Base-by-base conservation (phyloP, 1,140 invertebrate genomes). In the Stegodyphus dumicola region DNA sequence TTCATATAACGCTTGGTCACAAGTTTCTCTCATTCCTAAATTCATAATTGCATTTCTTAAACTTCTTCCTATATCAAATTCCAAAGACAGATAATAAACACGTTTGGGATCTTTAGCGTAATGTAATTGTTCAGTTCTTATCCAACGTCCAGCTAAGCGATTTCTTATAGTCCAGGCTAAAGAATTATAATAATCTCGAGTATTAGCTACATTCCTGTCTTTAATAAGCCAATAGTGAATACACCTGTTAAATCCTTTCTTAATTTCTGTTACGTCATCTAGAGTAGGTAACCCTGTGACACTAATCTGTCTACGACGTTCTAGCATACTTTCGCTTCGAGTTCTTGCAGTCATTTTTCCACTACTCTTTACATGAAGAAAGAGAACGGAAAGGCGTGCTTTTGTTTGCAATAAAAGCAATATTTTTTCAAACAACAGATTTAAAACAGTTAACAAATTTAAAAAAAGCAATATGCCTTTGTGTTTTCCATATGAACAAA, bases 41-140 rank as follows among this genome's bases (percentile, higher is more conserved):
- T 99, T 99, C 84, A 99, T 96, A 98, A 99, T 99, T 6, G 98
- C 99, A 91, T 99, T 99, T 89, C 96, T 95, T 10, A 99, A 93
- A 13, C 96, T 95, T 75, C 99, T 93, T 9, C 99, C 99, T 96
- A 99, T 99, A 91, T 99, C 99, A 92, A 97, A 99, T 91, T 99
- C 99, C 91, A 99, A 90, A 0, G 99, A 99, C 6, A 99, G 92
- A 91, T 99, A 99, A 92, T 99, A 99, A 13, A 99, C 95, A 88
- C 99, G 94, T 95, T 87, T 84, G 70, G 98, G 98, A 91, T 99
- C 98, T 89, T 95, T 97, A 90, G 99, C 98, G 92, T 99, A 99
- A 92, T 99, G 99, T 91, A 97, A 94, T 91, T 99, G 99, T 90
- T 99, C 98, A 51, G 99, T 99, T 79, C 98, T 93, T 89, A 99